These are phyloP conservation scores for Phoxinus phoxinus DNA, from an alignment of 2,113 vertebrate genomes.

Conservation along the genomic window DNA sequence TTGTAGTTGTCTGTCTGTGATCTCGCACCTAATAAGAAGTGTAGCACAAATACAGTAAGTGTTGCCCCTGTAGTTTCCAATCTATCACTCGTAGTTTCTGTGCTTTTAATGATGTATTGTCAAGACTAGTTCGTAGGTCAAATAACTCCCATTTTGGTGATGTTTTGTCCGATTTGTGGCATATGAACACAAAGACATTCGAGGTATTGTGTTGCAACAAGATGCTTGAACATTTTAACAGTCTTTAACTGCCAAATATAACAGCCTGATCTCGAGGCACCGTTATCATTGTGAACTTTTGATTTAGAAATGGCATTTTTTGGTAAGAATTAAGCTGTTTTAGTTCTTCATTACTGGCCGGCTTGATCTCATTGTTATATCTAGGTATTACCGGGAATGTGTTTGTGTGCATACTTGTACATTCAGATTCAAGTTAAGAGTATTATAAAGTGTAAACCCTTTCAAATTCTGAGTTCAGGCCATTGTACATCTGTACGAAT, in stretches of 20 bases:
- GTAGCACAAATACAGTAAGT: constrained; percentile 8
- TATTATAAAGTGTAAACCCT: constrained; percentile 17
- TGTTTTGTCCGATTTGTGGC: not conserved
- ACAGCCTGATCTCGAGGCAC: not conserved
- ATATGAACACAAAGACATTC: not conserved
- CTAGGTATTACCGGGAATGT: not conserved
- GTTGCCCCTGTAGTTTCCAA: constrained; percentile 11
- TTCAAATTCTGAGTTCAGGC: too few relatives aligned
- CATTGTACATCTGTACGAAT: too few relatives aligned
- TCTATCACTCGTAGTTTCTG: constrained; percentile 4
- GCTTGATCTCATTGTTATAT: not conserved
- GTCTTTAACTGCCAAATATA: constrained; percentile 39
- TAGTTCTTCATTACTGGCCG: not conserved
- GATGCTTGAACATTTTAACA: not conserved
- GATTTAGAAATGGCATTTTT: not conserved
- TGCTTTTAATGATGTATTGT: constrained; percentile 6
- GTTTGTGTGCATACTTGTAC: not conserved
- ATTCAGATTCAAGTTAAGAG: not conserved
- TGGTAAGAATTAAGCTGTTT: not conserved
- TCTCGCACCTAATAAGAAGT: not conserved
- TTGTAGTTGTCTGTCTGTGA: not conserved
- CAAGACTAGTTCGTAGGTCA: not conserved
- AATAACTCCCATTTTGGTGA: not conserved
- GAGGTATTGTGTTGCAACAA: not conserved
- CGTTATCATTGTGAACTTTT: not conserved